A percentile compares a stretch with the other conserved stretches of the same genome.
Evolutionary conservation across 1,140 invertebrate genomes (phyloP).

Genomic region (Lordiphosa collinella): DNA sequence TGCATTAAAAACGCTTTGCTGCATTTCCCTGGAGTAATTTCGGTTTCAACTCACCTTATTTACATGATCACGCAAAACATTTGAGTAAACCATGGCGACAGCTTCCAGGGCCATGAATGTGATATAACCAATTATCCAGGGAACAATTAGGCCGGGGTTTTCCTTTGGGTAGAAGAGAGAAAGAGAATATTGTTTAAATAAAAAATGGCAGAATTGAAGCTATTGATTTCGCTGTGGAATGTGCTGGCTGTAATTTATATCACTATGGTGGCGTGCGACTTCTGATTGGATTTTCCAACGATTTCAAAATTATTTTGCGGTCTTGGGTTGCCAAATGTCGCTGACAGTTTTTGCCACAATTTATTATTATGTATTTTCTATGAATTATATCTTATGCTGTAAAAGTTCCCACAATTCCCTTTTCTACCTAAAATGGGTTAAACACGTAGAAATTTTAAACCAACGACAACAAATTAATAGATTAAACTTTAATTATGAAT

Average conservation of each 20-base stretch:
- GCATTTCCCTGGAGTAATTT: background rate
- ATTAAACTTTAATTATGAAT: slow-evolving; percentile 14
- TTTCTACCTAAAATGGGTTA: no score
- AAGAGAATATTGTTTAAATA: slow-evolving; percentile 9
- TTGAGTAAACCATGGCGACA: slow-evolving; percentile 88
- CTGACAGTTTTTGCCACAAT: slow-evolving; percentile 10
- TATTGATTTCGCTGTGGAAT: slow-evolving; percentile 50
- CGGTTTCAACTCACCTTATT: slow-evolving; percentile 83
- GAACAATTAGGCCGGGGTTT: slow-evolving; percentile 85
- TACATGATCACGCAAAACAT: slow-evolving; percentile 87
- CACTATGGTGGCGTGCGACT: slow-evolving; percentile 29
- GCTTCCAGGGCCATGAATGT: slow-evolving; percentile 88
- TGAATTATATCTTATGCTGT: slow-evolving; percentile 7
- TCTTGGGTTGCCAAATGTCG: slow-evolving; percentile 3
- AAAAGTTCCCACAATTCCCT: background rate
- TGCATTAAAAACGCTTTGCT: slow-evolving; percentile 44
- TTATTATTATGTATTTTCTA: slow-evolving; percentile 10
- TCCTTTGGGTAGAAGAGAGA: slow-evolving; percentile 80
- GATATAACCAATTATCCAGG: slow-evolving; percentile 87
- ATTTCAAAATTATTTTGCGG: slow-evolving; percentile 20
- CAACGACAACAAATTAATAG: background rate
- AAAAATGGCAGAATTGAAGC: slow-evolving; percentile 24
- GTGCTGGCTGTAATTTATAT: slow-evolving; percentile 57
- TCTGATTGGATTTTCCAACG: slow-evolving; percentile 63
- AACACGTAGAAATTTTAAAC: background rate